Evolutionary conservation across 2,888 invertebrate genomes (phyloP).

Genomic region (Netelia melanura): DNA sequence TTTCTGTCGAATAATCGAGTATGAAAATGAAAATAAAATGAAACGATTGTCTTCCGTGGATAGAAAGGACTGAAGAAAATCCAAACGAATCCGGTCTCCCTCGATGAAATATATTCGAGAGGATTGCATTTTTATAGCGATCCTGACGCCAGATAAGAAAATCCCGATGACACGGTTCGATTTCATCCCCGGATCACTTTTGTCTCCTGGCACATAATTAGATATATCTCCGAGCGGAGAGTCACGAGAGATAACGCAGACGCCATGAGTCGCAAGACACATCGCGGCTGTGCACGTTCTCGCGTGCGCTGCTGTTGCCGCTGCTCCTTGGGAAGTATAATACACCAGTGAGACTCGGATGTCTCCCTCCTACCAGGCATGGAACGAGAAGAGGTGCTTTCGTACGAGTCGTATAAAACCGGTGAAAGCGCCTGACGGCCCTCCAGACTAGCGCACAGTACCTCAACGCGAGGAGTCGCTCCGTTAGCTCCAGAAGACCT

Average conservation of each 20-base stretch:
- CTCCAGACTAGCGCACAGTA: conserved; percentile 83
- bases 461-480: conserved; percentile 80
- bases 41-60: too few species aligned
- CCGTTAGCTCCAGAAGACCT: conserved; percentile 64
- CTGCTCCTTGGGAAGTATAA: conserved; percentile 36
- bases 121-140: not conserved
- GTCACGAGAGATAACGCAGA: conserved; percentile 11
- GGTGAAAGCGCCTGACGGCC: conserved; percentile 83
- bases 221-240: conserved; percentile 42
- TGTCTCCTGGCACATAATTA: conserved; percentile 41
- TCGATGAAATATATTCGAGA: not conserved
- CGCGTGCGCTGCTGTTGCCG: conserved; percentile 43
- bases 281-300: conserved; percentile 31
- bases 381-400: conserved; percentile 79
- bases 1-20: too few species aligned
- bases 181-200: conserved; percentile 20
- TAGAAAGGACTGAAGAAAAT: too few species aligned
- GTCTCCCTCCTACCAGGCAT: conserved; percentile 70
- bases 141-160: not conserved
- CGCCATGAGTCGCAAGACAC: conserved; percentile 29
- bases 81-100: too few species aligned
- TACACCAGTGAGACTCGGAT: conserved; percentile 51
- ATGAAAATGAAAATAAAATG: too few species aligned
- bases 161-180: conserved; percentile 27
- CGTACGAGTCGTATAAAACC: conserved; percentile 82